phyloP scores from a whole-genome alignment of 2,113 vertebrate genomes.

The rat (Rattus norvegicus) region GRCr8 NC_086030.1:12624001-12624500 shows the following conservation, averaged over 20 bases:
- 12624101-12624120: neutral
- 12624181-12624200: constrained; percentile 13
- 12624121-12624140: constrained; percentile 35
- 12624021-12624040: neutral
- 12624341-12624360: neutral
- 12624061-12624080: neutral
- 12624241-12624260: neutral
- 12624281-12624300: neutral
- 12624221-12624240: neutral
- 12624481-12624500: neutral
- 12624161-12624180: neutral
- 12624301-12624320: constrained; percentile 2
- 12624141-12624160: constrained; percentile 43
- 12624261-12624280: neutral
- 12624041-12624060: constrained; percentile 1
- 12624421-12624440: constrained; percentile 35
- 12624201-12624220: neutral
- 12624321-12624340: neutral
- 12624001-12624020: neutral
- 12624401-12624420: neutral
- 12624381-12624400: neutral
- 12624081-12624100: neutral
- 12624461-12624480: neutral
- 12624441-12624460: neutral
- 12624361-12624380: constrained; percentile 21